These are phyloP conservation scores for Aleiodes alternator DNA, from an alignment of 2,888 invertebrate species.

Conservation along the genomic window DNA sequence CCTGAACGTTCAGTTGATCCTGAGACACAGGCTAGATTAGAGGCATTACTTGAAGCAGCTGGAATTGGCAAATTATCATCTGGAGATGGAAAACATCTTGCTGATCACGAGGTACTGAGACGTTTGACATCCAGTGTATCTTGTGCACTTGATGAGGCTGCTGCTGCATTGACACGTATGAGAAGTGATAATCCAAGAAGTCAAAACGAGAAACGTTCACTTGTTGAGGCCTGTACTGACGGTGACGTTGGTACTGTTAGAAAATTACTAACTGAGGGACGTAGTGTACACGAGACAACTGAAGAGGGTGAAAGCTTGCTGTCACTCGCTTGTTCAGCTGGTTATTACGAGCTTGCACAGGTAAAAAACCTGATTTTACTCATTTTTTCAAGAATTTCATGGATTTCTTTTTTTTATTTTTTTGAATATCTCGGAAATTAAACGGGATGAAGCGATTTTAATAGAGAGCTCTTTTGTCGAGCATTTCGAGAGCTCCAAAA, in stretches of 20 bases:
- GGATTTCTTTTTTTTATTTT: slow-evolving; percentile 37
- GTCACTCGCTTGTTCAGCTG: slow-evolving; percentile 97
- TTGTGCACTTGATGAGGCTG: slow-evolving; percentile 97
- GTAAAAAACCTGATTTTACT: slow-evolving; percentile 75
- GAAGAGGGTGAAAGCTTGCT: slow-evolving; percentile 98
- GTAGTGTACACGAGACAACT: slow-evolving; percentile 96
- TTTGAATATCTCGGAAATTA: slow-evolving; percentile 15
- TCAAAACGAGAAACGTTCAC: slow-evolving; percentile 81
- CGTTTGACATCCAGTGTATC: slow-evolving; percentile 92
- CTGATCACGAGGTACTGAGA: slow-evolving; percentile 92
- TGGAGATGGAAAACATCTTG: slow-evolving; percentile 88
- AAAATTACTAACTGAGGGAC: slow-evolving; percentile 93
- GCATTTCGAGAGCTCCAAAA: too few relatives aligned
- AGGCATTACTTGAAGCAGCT: slow-evolving; percentile 95
- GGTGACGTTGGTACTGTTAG: slow-evolving; percentile 95
- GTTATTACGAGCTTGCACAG: slow-evolving; percentile 98
- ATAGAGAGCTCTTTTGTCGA: too few relatives aligned
- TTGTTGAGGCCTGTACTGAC: slow-evolving; percentile 95
- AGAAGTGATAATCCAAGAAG: slow-evolving; percentile 90
- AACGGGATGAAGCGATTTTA: too few relatives aligned
- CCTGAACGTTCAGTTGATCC: slow-evolving; percentile 85
- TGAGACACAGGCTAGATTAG: slow-evolving; percentile 92
- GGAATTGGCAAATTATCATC: slow-evolving; percentile 89
- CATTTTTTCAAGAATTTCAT: background rate
- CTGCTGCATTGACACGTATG: slow-evolving; percentile 97